phyloP scores from a whole-genome alignment of 2,113 vertebrate species.

The Dasyornis broadbenti region DNA sequence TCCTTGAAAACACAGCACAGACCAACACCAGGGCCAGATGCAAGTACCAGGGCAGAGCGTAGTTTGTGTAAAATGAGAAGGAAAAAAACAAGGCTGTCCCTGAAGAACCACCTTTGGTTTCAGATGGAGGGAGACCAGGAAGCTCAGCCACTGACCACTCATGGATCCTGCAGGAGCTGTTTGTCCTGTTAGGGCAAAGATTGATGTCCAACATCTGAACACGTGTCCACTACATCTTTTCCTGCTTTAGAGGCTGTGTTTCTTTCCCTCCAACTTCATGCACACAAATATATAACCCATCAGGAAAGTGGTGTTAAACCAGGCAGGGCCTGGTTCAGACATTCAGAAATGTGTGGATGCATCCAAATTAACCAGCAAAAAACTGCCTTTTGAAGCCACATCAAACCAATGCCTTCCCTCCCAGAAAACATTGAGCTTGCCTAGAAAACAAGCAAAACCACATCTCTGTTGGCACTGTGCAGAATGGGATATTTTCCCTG shows the following conservation, averaged over 20 bases:
- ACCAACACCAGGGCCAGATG: neutral
- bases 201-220: accelerated
- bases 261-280: neutral
- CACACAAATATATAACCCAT: neutral
- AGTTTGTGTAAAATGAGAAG: neutral
- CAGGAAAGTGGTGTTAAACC: neutral
- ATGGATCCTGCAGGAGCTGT: accelerated
- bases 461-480: neutral
- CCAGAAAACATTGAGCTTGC: neutral
- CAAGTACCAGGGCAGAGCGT: accelerated
- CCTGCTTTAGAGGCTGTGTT: neutral
- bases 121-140: accelerated
- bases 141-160: neutral
- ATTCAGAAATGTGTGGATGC: neutral
- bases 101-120: neutral
- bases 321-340: neutral
- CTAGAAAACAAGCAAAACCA: neutral
- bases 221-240: neutral
- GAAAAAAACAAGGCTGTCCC: neutral
- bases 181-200: neutral
- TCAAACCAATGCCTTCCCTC: neutral
- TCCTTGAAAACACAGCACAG: neutral
- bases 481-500: neutral
- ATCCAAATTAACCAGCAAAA: neutral
- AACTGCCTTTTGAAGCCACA: neutral